These are phyloP conservation scores for Neogobius melanostomus DNA, from an alignment of 2,113 vertebrate species.

Conservation along the genomic window DNA sequence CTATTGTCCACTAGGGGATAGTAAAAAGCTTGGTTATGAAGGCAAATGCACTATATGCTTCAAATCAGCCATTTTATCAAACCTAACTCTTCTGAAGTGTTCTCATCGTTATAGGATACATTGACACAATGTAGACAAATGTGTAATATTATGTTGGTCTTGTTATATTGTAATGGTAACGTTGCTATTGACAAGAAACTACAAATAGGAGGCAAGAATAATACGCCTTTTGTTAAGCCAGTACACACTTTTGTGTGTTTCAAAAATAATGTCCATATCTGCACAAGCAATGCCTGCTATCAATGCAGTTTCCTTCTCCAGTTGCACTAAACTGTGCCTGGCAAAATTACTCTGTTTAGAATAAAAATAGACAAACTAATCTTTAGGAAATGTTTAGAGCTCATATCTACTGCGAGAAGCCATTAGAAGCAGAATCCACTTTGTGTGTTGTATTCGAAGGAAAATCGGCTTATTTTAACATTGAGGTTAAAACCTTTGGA, in stretches of 20 bases:
- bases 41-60: no score
- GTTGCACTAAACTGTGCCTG: neutral
- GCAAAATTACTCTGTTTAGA: neutral
- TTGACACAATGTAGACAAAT: neutral
- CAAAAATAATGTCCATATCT: neutral
- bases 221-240: neutral
- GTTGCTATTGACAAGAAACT: neutral
- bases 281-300: neutral
- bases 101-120: neutral
- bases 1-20: conserved; percentile 14
- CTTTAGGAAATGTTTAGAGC: neutral
- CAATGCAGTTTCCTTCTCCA: neutral
- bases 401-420: neutral
- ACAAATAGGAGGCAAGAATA: neutral
- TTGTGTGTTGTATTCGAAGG: neutral
- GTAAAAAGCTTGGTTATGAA: conserved; percentile 19
- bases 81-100: neutral
- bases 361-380: neutral
- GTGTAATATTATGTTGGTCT: no score
- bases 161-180: no score
- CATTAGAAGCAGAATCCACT: neutral
- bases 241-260: neutral
- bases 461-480: conserved; percentile 9
- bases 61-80: no score
- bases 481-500: neutral